Evolutionary conservation across 2,113 vertebrate genomes (phyloP).

Genomic region (Pelodiscus sinensis): DNA sequence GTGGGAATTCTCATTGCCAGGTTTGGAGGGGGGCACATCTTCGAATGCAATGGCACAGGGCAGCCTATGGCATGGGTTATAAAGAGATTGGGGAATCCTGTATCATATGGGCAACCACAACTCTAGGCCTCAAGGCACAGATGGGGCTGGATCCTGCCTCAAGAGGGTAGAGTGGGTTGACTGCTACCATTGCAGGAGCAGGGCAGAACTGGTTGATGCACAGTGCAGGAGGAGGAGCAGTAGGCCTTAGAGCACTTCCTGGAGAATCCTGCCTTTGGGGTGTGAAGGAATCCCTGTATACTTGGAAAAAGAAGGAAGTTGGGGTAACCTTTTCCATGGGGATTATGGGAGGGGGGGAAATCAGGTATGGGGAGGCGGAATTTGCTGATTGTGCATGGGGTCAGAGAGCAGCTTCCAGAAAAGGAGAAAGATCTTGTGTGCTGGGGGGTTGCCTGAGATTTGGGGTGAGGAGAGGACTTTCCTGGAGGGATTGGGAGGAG

Average conservation of each 20-base stretch:
- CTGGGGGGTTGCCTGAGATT: no score
- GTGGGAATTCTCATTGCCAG: not conserved
- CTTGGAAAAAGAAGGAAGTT: no score
- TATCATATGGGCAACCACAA: not conserved
- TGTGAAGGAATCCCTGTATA: no score
- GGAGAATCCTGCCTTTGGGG: no score
- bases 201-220: not conserved
- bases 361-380: no score
- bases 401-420: no score
- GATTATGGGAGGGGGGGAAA: no score
- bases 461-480: not conserved
- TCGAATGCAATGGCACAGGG: not conserved
- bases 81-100: not conserved
- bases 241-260: not conserved
- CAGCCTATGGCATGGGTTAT: not conserved
- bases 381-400: no score
- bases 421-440: no score
- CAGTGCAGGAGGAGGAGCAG: not conserved
- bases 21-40: no score
- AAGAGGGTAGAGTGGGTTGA: not conserved
- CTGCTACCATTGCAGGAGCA: not conserved
- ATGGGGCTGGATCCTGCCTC: not conserved
- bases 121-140: not conserved
- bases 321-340: no score
- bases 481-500: not conserved